These are phyloP conservation scores for Amblyraja radiata DNA, from an alignment of 2,797 vertebrate genomes.

Conservation along the genomic window DNA sequence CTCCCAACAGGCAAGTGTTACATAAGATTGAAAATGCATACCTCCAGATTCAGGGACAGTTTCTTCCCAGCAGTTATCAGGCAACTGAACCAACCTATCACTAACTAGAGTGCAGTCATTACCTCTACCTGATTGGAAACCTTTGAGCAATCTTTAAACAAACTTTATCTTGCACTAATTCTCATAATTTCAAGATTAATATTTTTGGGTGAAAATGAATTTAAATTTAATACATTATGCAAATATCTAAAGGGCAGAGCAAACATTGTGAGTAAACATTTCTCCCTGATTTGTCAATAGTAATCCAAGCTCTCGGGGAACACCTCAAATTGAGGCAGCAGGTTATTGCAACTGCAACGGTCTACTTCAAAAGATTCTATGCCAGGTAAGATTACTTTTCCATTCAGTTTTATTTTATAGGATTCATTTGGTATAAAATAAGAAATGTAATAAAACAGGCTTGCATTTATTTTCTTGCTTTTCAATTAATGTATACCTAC, in stretches of 20 bases:
- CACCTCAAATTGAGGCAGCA: conserved; percentile 98
- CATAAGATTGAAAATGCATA: no score
- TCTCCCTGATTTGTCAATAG: conserved; percentile 55
- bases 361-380: conserved; percentile 99
- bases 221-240: not conserved
- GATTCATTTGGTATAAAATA: not conserved
- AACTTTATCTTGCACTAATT: not conserved
- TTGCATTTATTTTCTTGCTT: conserved; percentile 28
- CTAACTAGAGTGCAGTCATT: no score
- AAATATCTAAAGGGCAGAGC: not conserved
- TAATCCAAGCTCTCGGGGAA: conserved; percentile 96
- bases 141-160: no score
- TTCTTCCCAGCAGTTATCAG: no score
- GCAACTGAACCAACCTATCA: no score
- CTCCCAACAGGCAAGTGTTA: no score
- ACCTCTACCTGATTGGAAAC: no score
- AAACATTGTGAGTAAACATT: conserved; percentile 10
- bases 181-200: not conserved
- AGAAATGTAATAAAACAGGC: not conserved
- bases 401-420: conserved; percentile 39
- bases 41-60: no score
- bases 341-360: conserved; percentile 97
- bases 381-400: conserved; percentile 71
- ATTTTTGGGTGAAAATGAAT: not conserved
- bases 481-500: not conserved